A percentile compares a stretch with the other conserved stretches of the same genome.
Conservation (phyloP, 2,797 vertebrate genomes). For the Myiothlypis chrysogaster region DNA sequence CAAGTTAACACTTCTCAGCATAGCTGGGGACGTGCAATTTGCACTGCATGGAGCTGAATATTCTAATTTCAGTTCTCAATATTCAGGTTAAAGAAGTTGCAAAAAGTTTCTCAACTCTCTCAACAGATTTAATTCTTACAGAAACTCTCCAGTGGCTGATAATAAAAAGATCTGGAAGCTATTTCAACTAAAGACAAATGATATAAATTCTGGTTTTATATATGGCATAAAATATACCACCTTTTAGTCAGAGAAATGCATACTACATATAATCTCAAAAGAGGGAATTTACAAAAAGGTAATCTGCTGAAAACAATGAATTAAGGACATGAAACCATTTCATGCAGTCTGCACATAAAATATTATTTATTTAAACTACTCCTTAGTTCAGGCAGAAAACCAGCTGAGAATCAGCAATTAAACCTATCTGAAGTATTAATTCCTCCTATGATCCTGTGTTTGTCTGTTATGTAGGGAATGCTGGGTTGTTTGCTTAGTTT, state of each 20-base stretch:
- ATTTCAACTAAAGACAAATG: background rate
- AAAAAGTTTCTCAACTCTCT: background rate
- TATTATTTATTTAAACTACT: slow-evolving; percentile 20
- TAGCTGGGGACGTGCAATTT: background rate
- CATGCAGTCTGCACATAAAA: background rate
- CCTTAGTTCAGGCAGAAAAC: slow-evolving; percentile 62
- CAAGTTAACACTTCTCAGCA: background rate
- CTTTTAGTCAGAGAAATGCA: background rate
- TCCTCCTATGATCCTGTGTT: slow-evolving; percentile 49
- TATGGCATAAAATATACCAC: background rate
- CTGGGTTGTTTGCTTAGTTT: slow-evolving; percentile 34
- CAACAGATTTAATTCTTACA: background rate
- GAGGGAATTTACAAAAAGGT: background rate
- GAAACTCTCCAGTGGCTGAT: background rate
- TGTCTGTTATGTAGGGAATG: slow-evolving; percentile 23
- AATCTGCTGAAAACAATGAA: slow-evolving; percentile 7
- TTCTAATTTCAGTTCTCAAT: background rate
- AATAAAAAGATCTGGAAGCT: background rate
- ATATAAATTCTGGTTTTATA: background rate
- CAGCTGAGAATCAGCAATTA: slow-evolving; percentile 69
- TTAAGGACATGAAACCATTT: background rate
- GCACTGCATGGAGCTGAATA: background rate
- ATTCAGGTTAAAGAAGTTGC: background rate
- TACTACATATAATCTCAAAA: background rate
- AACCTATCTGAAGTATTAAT: slow-evolving; percentile 57